Evolutionary conservation across 2,113 vertebrate species (phyloP).

Genomic region (Choloepus hoffmanni): DNA sequence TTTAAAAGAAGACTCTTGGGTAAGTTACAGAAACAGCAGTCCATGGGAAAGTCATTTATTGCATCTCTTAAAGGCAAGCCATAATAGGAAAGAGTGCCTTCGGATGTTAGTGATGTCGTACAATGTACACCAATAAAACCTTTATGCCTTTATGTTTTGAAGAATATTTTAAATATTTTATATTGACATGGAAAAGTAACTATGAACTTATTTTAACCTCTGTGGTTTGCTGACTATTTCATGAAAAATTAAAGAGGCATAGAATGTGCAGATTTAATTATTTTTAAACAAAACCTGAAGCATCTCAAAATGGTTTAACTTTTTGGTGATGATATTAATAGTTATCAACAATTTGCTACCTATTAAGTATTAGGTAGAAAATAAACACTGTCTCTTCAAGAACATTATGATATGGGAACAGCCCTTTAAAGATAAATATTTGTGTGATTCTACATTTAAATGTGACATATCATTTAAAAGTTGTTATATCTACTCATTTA

Average conservation of each 20-base stretch:
- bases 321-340: not conserved
- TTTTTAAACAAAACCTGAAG: conserved; percentile 7
- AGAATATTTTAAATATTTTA: conserved; percentile 19
- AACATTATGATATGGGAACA: not conserved
- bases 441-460: not conserved
- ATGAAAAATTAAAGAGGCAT: not conserved
- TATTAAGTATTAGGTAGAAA: not conserved
- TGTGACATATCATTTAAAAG: not conserved
- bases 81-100: not conserved
- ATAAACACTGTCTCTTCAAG: not conserved
- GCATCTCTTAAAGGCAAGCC: not conserved
- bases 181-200: not conserved
- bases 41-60: not conserved
- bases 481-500: not conserved
- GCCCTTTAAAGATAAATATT: not conserved
- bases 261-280: not conserved
- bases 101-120: not conserved
- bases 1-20: not conserved
- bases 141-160: not conserved
- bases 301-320: not conserved
- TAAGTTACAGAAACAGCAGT: not conserved
- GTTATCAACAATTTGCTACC: not conserved
- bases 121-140: not conserved
- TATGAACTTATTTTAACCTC: conserved; percentile 12
- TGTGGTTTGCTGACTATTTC: not conserved